Evolutionary conservation across 2,113 vertebrate species (phyloP).

Genomic region (Genyomyrus donnyi): DNA sequence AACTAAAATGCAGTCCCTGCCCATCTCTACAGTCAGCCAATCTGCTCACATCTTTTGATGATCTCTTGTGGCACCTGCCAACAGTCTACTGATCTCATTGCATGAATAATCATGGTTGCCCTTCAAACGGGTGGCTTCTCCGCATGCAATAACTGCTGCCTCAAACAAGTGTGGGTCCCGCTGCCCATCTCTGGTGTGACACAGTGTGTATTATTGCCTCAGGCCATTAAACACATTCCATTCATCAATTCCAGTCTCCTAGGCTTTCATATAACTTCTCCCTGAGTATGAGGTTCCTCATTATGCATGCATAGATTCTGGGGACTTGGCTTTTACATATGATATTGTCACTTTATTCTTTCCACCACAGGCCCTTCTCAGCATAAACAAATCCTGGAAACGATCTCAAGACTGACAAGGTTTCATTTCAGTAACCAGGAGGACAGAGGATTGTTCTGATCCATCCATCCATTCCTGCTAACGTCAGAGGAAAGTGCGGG

Average conservation of each 20-base stretch:
- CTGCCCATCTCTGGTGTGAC: neutral
- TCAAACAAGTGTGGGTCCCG: neutral
- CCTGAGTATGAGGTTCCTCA: neutral
- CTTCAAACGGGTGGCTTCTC: neutral
- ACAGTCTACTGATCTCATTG: neutral
- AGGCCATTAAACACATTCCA: neutral
- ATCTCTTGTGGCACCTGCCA: neutral
- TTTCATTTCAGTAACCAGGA: neutral
- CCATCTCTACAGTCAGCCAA: neutral
- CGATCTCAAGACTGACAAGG: neutral
- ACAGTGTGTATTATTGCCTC: neutral
- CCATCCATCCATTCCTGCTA: neutral
- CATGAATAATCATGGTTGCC: neutral
- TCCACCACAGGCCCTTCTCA: neutral
- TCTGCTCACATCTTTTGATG: neutral
- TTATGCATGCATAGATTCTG: neutral
- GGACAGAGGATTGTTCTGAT: neutral
- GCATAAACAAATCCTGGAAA: neutral
- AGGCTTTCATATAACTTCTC: neutral
- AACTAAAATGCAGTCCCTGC: neutral
- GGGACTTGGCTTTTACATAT: neutral
- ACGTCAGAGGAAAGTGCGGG: neutral
- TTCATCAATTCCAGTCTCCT: neutral
- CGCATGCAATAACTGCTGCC: neutral
- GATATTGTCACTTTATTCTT: neutral